Evolutionary conservation across 2,888 invertebrate species (phyloP).

Genomic region (Drosophila conformis): DNA sequence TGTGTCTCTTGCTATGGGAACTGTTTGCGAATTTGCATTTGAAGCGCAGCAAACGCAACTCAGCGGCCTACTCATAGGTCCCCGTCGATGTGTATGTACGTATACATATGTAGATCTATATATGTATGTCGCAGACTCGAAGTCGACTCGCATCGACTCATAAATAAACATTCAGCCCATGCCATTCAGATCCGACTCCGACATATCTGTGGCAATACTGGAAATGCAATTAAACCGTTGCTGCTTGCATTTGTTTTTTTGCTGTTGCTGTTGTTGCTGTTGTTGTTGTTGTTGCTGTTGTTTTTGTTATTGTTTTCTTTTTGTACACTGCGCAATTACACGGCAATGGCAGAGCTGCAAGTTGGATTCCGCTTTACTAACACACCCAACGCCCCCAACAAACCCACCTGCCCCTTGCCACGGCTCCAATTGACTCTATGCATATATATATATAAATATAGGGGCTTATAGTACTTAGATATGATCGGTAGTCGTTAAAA

Average conservation of each 20-base stretch:
- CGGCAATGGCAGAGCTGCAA: slow-evolving; percentile 47
- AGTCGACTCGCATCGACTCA: slow-evolving; percentile 55
- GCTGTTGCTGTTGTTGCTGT: not conserved
- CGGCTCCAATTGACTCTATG: slow-evolving; percentile 26
- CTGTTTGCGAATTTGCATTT: slow-evolving; percentile 59
- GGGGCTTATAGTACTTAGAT: slow-evolving; percentile 41
- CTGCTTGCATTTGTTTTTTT: slow-evolving; percentile 13
- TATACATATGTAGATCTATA: not conserved
- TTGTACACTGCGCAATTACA: slow-evolving; percentile 52
- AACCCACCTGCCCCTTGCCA: not conserved
- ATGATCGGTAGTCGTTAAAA: slow-evolving; percentile 54
- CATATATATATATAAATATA: slow-evolving; percentile 1
- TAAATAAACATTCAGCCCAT: slow-evolving; percentile 65
- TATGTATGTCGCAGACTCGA: slow-evolving; percentile 13
- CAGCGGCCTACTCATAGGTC: slow-evolving; percentile 31
- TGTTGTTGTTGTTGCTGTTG: slow-evolving; percentile 4
- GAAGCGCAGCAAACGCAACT: slow-evolving; percentile 36
- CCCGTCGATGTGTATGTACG: slow-evolving; percentile 22
- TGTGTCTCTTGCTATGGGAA: slow-evolving; percentile 32
- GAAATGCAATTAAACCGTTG: slow-evolving; percentile 55
- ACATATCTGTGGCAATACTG: slow-evolving; percentile 51
- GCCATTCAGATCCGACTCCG: slow-evolving; percentile 45
- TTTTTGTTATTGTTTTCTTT: slow-evolving; percentile 17
- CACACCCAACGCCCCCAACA: not conserved
- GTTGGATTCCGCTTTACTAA: slow-evolving; percentile 16